phyloP scores from a whole-genome alignment of 2,113 vertebrate genomes.

The Climacteris rufus region DNA sequence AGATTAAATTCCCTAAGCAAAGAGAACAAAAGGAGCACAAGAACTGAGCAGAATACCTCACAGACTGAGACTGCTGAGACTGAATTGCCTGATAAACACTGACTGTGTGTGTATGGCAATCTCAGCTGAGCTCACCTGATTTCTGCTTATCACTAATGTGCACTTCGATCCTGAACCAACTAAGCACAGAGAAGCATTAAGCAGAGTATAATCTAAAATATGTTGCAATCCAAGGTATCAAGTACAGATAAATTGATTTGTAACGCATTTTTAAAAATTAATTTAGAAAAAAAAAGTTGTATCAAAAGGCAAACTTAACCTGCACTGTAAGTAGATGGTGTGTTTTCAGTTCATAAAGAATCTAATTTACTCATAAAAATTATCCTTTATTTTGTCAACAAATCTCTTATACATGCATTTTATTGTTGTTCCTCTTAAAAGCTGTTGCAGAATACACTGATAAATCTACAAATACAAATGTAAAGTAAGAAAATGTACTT shows the following conservation, averaged over 20 bases:
- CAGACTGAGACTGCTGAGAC: not conserved
- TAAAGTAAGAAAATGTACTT: not conserved
- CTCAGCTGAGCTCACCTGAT: not conserved
- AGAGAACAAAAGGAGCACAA: not conserved
- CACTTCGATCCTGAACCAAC: not conserved
- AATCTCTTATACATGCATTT: not conserved
- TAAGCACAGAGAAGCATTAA: not conserved
- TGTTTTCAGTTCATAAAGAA: not conserved
- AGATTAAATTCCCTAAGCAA: not conserved
- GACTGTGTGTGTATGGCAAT: not conserved
- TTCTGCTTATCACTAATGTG: accelerated
- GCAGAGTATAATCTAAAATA: not conserved
- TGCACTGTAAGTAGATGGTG: not conserved
- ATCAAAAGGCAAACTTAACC: not conserved
- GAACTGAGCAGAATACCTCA: not conserved
- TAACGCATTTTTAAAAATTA: not conserved
- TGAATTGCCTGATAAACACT: not conserved
- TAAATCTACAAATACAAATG: not conserved
- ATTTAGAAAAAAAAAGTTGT: not conserved
- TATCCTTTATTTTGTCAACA: not conserved
- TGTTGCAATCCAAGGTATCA: not conserved
- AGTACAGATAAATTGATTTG: not conserved
- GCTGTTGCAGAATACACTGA: not conserved
- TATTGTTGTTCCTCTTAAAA: not conserved
- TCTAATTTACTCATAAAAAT: not conserved